These are phyloP conservation scores for Dromococcyx pavoninus DNA, from an alignment of 2,797 vertebrate genomes.

Conservation along the genomic window DNA sequence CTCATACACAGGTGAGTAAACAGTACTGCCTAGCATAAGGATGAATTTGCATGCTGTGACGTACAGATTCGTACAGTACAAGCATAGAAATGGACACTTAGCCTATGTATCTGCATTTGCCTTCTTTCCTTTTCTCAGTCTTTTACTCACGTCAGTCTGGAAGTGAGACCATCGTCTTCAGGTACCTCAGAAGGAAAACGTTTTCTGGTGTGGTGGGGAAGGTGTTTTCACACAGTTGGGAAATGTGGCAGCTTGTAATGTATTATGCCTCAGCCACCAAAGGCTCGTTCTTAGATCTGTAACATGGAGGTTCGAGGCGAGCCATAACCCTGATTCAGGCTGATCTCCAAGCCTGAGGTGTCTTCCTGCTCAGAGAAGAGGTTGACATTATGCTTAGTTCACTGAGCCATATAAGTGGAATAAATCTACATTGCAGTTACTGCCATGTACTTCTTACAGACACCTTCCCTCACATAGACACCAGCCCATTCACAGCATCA, in stretches of 20 bases:
- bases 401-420: too few relatives aligned
- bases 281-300: not conserved
- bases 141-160: not conserved
- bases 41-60: not conserved
- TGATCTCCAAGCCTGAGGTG: not conserved
- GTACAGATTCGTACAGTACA: fast-evolving
- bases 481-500: not conserved
- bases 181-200: not conserved
- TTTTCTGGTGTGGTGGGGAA: not conserved
- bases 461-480: not conserved
- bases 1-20: not conserved
- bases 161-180: not conserved
- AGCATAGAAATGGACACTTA: not conserved
- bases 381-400: not conserved
- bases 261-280: not conserved
- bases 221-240: not conserved
- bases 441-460: not conserved
- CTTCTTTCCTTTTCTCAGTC: not conserved
- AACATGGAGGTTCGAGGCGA: not conserved
- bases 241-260: not conserved
- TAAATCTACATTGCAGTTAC: not conserved
- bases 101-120: not conserved
- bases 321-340: not conserved
- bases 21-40: not conserved
- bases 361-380: not conserved